Evolutionary conservation across 2,113 vertebrate species (phyloP).

Genomic region (Aptenodytes forsteri): DNA sequence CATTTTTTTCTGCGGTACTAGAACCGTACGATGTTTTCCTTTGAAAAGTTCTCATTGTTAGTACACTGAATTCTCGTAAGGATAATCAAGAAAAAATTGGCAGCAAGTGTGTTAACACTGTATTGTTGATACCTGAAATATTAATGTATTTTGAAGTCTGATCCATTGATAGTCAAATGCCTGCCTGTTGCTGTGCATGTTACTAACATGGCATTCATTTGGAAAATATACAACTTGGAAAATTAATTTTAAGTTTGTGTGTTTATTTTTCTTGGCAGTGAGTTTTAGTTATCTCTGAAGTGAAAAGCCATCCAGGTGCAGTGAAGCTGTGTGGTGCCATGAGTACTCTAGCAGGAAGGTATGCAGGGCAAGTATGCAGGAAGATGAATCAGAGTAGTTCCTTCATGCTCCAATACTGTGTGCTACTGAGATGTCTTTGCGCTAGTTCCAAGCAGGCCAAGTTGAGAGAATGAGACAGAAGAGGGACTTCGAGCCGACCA

Average conservation of each 20-base stretch:
- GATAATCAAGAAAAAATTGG: background rate
- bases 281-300: slow-evolving; percentile 10
- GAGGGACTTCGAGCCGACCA: background rate
- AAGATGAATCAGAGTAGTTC: background rate
- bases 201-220: slow-evolving; percentile 5
- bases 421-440: background rate
- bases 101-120: background rate
- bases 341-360: slow-evolving; percentile 7
- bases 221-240: background rate
- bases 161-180: background rate
- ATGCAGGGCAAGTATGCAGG: background rate
- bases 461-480: background rate
- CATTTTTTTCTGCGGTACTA: background rate
- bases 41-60: background rate
- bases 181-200: background rate
- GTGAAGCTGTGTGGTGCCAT: background rate
- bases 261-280: slow-evolving; percentile 30
- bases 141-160: background rate
- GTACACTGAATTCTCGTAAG: background rate
- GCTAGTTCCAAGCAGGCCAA: background rate
- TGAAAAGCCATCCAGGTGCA: slow-evolving; percentile 9
- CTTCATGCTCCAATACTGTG: background rate
- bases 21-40: background rate
- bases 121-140: background rate
- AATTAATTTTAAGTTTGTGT: slow-evolving; percentile 5